Evolutionary conservation across 2,797 vertebrate species (phyloP).

Genomic region (Antrozous pallidus): DNA sequence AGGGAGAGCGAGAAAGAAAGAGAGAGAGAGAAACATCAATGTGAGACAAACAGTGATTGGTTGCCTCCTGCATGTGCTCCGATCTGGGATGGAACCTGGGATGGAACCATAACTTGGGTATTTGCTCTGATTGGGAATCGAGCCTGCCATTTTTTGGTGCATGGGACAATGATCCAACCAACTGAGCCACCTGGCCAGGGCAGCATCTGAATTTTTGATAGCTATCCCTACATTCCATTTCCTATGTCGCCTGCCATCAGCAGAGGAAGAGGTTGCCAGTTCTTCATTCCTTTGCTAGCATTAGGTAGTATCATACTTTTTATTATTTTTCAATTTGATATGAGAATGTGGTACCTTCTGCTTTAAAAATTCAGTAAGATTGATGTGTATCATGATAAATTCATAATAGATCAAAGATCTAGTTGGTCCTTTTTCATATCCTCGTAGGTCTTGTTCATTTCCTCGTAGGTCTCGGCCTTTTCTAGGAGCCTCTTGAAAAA

Average conservation of each 20-base stretch:
- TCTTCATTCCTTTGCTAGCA: background rate
- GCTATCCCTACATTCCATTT: background rate
- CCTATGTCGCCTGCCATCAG: background rate
- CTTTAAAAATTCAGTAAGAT: background rate
- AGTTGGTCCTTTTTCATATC: too few relatives aligned
- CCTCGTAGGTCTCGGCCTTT: too few relatives aligned
- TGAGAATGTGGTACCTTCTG: background rate
- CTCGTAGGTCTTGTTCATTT: too few relatives aligned
- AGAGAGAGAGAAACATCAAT: background rate
- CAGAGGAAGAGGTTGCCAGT: background rate
- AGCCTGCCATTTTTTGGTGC: background rate
- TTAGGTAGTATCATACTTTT: background rate
- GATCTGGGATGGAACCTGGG: background rate
- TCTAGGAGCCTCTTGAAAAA: too few relatives aligned
- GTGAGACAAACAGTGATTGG: background rate
- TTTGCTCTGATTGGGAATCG: background rate
- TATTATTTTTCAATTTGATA: background rate
- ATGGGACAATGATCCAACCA: background rate
- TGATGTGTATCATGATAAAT: background rate
- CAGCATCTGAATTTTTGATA: background rate
- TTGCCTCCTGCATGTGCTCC: background rate
- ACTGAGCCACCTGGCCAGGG: background rate
- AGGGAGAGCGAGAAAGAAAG: background rate
- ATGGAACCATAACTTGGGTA: background rate
- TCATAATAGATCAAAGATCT: background rate